These are phyloP conservation scores for Nyleta sp. DNA, from an alignment of 2,888 invertebrate genomes.

Conservation along the genomic window DNA sequence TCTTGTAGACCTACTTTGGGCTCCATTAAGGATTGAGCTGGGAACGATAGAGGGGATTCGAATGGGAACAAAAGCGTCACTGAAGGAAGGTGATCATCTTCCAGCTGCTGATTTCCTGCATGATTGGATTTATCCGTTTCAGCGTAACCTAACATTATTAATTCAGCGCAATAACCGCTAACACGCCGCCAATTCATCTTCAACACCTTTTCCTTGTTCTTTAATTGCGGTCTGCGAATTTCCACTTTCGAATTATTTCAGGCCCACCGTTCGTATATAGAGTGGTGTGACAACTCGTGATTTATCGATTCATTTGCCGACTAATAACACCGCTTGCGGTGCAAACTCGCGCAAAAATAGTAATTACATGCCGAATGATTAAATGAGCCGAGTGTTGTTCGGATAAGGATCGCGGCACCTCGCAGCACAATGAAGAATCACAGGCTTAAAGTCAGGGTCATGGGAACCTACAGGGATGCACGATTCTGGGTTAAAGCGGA, in stretches of 20 bases:
- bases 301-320: slow-evolving; percentile 37
- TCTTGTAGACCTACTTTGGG: slow-evolving; percentile 76
- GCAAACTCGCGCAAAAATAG: slow-evolving; percentile 17
- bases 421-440: slow-evolving; percentile 47
- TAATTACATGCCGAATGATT: slow-evolving; percentile 41
- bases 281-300: slow-evolving; percentile 38
- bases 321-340: slow-evolving; percentile 18
- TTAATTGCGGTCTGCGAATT: slow-evolving; percentile 21
- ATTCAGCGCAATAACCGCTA: slow-evolving; percentile 48
- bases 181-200: slow-evolving; percentile 44
- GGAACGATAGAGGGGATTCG: slow-evolving; percentile 50
- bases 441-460: slow-evolving; percentile 54
- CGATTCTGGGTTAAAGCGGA: slow-evolving; percentile 56
- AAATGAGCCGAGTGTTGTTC: slow-evolving; percentile 35
- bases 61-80: slow-evolving; percentile 59
- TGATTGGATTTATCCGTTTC: slow-evolving; percentile 60
- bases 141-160: slow-evolving; percentile 51
- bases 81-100: slow-evolving; percentile 56
- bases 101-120: slow-evolving; percentile 63
- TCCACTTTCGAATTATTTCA: slow-evolving; percentile 34
- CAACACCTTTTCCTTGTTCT: slow-evolving; percentile 49
- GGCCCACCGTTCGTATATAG: slow-evolving; percentile 1
- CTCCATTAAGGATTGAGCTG: slow-evolving; percentile 72
- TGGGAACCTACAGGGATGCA: slow-evolving; percentile 43
- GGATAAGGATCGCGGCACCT: slow-evolving; percentile 43